These are phyloP conservation scores for Cydia strobilella DNA, from an alignment of 1,140 invertebrate species.

Conservation along the genomic window DNA sequence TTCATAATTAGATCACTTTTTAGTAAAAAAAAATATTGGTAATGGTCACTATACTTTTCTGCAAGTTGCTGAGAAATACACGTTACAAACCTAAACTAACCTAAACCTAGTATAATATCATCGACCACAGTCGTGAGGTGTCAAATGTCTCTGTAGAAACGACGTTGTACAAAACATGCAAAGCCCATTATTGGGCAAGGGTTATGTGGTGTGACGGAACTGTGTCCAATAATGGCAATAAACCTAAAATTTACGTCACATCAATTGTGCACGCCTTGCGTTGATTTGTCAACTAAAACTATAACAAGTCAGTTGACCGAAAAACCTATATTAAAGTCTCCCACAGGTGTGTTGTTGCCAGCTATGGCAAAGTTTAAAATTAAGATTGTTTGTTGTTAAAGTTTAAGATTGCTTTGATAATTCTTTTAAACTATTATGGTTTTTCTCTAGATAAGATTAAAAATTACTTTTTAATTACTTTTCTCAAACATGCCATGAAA, in stretches of 20 bases:
- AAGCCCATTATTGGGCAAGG: neutral
- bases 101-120: too few relatives aligned
- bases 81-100: too few relatives aligned
- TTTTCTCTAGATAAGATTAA: neutral
- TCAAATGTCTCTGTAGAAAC: neutral
- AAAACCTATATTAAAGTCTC: slow-evolving; percentile 19
- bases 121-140: too few relatives aligned
- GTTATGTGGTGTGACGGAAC: slow-evolving; percentile 11
- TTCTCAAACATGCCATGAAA: too few relatives aligned
- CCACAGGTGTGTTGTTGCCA: slow-evolving; percentile 8
- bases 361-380: neutral
- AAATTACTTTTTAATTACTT: too few relatives aligned
- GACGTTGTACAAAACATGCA: neutral
- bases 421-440: neutral
- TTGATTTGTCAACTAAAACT: slow-evolving; percentile 16
- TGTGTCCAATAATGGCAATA: neutral
- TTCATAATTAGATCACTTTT: too few relatives aligned
- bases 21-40: too few relatives aligned
- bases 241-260: slow-evolving; percentile 15
- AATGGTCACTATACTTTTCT: too few relatives aligned
- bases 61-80: too few relatives aligned
- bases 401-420: neutral
- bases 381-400: too few relatives aligned
- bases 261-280: slow-evolving; percentile 16
- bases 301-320: slow-evolving; percentile 15